These are phyloP conservation scores for Oxytorus armatus DNA, from an alignment of 2,888 invertebrate genomes.

Conservation along the genomic window DNA sequence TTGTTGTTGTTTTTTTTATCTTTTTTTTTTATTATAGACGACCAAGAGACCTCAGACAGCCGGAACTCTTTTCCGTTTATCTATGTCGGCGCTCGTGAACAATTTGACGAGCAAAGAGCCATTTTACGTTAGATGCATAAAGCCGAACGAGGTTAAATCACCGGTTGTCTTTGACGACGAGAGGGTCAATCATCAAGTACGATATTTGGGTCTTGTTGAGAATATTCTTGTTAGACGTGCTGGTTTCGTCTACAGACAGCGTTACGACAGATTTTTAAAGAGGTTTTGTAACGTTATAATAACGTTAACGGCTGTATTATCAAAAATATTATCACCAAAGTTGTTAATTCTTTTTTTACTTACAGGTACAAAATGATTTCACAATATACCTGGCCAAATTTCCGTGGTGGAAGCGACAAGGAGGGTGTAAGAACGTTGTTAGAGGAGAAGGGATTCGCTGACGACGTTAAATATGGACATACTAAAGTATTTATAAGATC, in stretches of 20 bases:
- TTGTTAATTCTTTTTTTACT: slow-evolving; percentile 62
- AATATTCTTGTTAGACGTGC: slow-evolving; percentile 98
- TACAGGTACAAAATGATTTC: slow-evolving; percentile 98
- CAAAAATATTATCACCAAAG: no score
- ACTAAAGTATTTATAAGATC: slow-evolving; percentile 98
- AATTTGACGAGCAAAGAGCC: slow-evolving; percentile 97
- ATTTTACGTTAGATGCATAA: slow-evolving; percentile 98
- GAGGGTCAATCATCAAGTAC: slow-evolving; percentile 90
- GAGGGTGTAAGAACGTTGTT: slow-evolving; percentile 95
- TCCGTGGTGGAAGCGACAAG: slow-evolving; percentile 90
- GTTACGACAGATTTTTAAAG: slow-evolving; percentile 96
- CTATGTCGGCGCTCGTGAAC: slow-evolving; percentile 95
- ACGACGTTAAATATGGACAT: slow-evolving; percentile 97
- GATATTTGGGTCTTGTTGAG: slow-evolving; percentile 96
- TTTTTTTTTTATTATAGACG: slow-evolving; percentile 86
- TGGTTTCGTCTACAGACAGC: slow-evolving; percentile 98
- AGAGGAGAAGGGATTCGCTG: slow-evolving; percentile 90
- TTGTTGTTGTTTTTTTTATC: slow-evolving; percentile 29
- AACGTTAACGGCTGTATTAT: slow-evolving; percentile 17
- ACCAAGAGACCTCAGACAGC: slow-evolving; percentile 98
- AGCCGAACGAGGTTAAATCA: slow-evolving; percentile 97
- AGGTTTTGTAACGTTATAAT: slow-evolving; percentile 85
- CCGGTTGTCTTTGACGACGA: slow-evolving; percentile 94
- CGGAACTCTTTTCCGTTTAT: slow-evolving; percentile 96
- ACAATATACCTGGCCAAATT: slow-evolving; percentile 98